phyloP scores from a whole-genome alignment of 2,113 vertebrate species.

The Corythaixoides concolor region DNA sequence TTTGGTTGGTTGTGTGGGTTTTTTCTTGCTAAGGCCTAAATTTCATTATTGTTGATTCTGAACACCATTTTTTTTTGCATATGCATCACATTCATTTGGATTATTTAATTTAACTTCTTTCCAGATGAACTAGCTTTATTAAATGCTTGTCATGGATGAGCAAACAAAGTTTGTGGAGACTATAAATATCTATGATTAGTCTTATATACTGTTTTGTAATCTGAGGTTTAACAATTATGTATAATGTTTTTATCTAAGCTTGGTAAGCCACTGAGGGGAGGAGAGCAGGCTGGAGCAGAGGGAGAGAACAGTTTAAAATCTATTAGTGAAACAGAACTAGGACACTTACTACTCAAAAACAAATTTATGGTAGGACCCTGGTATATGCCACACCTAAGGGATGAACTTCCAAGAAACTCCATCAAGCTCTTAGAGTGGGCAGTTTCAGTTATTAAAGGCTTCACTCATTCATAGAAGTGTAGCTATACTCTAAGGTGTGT shows the following conservation, averaged over 20 bases:
- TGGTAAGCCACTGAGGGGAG: not conserved
- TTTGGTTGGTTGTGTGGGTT: not conserved
- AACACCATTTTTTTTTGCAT: conserved; percentile 70
- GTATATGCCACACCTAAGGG: not conserved
- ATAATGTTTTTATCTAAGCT: conserved; percentile 49
- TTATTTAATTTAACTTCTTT: conserved; percentile 82
- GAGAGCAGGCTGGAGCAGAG: accelerated
- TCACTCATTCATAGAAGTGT: not conserved
- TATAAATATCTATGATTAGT: conserved; percentile 77
- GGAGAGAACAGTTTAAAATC: not conserved
- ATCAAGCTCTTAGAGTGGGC: not conserved
- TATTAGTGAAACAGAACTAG: not conserved
- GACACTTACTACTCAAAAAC: not conserved
- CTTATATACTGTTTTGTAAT: conserved; percentile 60
- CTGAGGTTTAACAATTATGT: conserved; percentile 65
- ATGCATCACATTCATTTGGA: conserved; percentile 70
- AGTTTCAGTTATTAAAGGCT: not conserved
- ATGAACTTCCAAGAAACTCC: not conserved
- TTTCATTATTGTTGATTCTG: conserved; percentile 56
- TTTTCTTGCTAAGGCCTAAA: not conserved
- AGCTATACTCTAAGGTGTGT: no score
- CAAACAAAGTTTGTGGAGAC: conserved; percentile 73
- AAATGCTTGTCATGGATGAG: conserved; percentile 77
- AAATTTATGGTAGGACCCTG: not conserved
- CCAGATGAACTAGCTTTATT: conserved; percentile 80